Conservation (phyloP, 1,140 invertebrate genomes). For the Bursaphelenchus mucronatus region DNA sequence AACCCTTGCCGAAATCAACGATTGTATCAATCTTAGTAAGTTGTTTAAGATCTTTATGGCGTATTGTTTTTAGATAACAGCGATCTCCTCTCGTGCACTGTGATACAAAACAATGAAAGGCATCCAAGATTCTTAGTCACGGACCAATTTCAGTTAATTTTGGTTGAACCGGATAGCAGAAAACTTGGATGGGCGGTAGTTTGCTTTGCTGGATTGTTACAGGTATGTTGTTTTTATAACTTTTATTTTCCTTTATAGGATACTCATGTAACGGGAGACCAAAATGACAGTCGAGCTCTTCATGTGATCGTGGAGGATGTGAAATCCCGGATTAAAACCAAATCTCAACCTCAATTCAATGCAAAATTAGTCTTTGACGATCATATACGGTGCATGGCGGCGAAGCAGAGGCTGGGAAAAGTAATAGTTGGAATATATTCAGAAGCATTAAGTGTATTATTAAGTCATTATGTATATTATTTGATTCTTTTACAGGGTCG, state of each 20-base stretch:
- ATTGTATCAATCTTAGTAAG: slow-evolving; percentile 87
- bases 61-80: slow-evolving; percentile 78
- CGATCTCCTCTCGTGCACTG: slow-evolving; percentile 90
- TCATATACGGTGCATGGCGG: slow-evolving; percentile 82
- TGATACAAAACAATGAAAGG: slow-evolving; percentile 73
- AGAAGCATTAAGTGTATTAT: slow-evolving; percentile 15
- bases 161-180: slow-evolving; percentile 89
- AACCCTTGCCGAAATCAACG: slow-evolving; percentile 81
- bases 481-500: slow-evolving; percentile 67
- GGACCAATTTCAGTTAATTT: slow-evolving; percentile 84
- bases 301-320: slow-evolving; percentile 80
- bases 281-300: slow-evolving; percentile 89
- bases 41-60: slow-evolving; percentile 37
- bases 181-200: slow-evolving; percentile 91
- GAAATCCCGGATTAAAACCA: slow-evolving; percentile 55
- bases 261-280: slow-evolving; percentile 76
- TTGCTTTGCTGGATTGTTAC: slow-evolving; percentile 75
- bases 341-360: slow-evolving; percentile 72
- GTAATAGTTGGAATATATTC: slow-evolving; percentile 62
- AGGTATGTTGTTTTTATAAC: slow-evolving; percentile 59
- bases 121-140: slow-evolving; percentile 82
- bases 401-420: slow-evolving; percentile 74
- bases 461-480: slow-evolving; percentile 17
- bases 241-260: slow-evolving; percentile 62
- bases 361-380: slow-evolving; percentile 96